These are phyloP conservation scores for Hemiprocne comata DNA, from an alignment of 2,113 vertebrate genomes.

Conservation along the genomic window DNA sequence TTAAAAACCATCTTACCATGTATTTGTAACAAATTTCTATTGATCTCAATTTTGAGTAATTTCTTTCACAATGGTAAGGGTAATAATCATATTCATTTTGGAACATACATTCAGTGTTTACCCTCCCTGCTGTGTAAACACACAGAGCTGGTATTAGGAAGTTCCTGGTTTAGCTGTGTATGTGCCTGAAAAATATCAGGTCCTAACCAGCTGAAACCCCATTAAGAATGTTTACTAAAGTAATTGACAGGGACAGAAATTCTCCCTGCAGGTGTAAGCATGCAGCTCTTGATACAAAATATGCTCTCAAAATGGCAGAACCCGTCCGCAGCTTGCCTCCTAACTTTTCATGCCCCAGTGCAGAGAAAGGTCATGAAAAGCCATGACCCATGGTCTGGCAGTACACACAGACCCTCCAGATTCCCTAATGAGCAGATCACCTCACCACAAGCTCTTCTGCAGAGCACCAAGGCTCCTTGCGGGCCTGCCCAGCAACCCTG, in stretches of 20 bases:
- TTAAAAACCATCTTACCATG: conserved; percentile 28
- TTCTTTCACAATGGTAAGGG: conserved; percentile 3
- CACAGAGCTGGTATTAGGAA: not conserved
- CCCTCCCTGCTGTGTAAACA: conserved; percentile 36
- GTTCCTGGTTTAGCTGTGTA: not conserved
- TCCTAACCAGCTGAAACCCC: not conserved
- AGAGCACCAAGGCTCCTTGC: not conserved
- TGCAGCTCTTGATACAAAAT: not conserved
- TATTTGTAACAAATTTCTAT: conserved; percentile 49
- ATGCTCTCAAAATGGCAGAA: not conserved
- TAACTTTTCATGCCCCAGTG: not conserved
- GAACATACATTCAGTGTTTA: not conserved
- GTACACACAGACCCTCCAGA: not conserved
- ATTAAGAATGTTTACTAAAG: not conserved
- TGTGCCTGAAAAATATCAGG: not conserved
- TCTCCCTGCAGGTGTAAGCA: not conserved
- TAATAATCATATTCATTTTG: conserved; percentile 46
- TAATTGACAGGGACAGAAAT: not conserved
- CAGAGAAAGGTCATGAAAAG: not conserved
- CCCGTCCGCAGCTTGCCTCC: not conserved
- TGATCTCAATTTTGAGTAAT: conserved; percentile 42
- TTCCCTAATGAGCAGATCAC: not conserved
- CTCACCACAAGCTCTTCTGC: not conserved
- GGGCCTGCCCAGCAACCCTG: not conserved
- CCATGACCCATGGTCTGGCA: rapidly evolving